A percentile compares a stretch with the other conserved stretches of the same genome.
Evolutionary conservation across 2,797 vertebrate species (phyloP).

Genomic region (Euphonia xanthogaster): DNA sequence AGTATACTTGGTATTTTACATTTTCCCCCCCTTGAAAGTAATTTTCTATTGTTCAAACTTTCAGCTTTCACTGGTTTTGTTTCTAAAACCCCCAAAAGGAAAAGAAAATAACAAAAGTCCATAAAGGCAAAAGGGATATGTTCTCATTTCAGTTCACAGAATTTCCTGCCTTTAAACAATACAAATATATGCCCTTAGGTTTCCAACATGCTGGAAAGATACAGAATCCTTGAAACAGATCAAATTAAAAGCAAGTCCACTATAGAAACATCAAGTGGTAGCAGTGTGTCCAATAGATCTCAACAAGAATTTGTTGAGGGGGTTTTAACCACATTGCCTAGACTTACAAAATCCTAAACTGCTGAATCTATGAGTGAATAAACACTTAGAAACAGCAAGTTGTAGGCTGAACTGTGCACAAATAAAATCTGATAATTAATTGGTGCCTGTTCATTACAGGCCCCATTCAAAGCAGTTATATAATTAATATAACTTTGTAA

Average conservation of each 20-base stretch:
- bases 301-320: conserved; percentile 1
- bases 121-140: conserved; percentile 47
- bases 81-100: conserved; percentile 61
- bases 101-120: conserved; percentile 59
- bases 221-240: conserved; percentile 40
- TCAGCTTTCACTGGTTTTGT: conserved; percentile 51
- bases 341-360: conserved; percentile 2
- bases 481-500: background rate
- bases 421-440: background rate
- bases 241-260: conserved; percentile 32
- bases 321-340: background rate
- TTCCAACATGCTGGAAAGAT: conserved; percentile 10
- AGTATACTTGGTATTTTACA: background rate
- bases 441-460: background rate
- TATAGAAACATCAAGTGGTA: background rate
- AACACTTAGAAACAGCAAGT: background rate
- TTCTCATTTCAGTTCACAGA: conserved; percentile 61
- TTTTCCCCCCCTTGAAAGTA: conserved; percentile 53
- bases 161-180: conserved; percentile 64
- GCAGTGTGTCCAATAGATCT: background rate
- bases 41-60: conserved; percentile 57
- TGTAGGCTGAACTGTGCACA: background rate
- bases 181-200: conserved; percentile 35
- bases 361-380: background rate
- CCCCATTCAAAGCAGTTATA: background rate